These are phyloP conservation scores for Drosophila serrata DNA, from an alignment of 1,140 invertebrate species.

Conservation along the genomic window DNA sequence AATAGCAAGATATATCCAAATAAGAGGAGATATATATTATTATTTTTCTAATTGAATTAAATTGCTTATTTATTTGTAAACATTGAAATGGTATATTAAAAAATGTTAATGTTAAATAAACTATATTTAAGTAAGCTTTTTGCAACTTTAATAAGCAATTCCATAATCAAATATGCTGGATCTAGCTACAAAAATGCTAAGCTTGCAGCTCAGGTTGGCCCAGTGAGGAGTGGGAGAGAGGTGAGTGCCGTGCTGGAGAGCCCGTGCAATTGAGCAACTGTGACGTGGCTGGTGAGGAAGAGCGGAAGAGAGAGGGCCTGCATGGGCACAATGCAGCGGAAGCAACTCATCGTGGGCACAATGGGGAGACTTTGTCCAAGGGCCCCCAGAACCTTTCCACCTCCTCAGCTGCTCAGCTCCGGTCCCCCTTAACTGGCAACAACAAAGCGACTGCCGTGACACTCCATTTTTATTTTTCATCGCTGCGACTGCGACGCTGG, in stretches of 20 bases:
- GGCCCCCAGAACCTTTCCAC: slow-evolving; percentile 7
- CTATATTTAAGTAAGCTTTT: too few relatives aligned
- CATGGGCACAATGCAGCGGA: slow-evolving; percentile 55
- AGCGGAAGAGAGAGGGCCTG: slow-evolving; percentile 1
- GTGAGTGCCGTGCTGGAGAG: slow-evolving; percentile 12
- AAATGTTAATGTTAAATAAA: too few relatives aligned
- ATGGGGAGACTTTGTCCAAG: slow-evolving; percentile 64
- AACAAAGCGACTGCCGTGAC: slow-evolving; percentile 66
- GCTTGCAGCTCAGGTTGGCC: background rate
- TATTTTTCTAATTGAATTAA: too few relatives aligned
- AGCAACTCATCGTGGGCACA: slow-evolving; percentile 71
- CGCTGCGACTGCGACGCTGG: slow-evolving; percentile 55
- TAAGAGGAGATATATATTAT: too few relatives aligned
- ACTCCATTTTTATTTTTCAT: slow-evolving; percentile 80
- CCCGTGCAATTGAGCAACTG: slow-evolving; percentile 13
- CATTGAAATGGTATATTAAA: too few relatives aligned
- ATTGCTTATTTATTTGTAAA: too few relatives aligned
- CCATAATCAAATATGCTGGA: too few relatives aligned
- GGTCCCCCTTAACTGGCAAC: background rate
- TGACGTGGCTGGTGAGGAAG: slow-evolving; percentile 7
- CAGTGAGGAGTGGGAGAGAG: slow-evolving; percentile 7
- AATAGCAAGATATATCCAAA: too few relatives aligned
- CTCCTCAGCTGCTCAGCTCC: background rate
- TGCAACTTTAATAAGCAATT: too few relatives aligned
- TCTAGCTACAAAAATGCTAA: too few relatives aligned